These are phyloP conservation scores for Clarias batrachus DNA, from an alignment of 2,113 vertebrate genomes.

Conservation along the genomic window DNA sequence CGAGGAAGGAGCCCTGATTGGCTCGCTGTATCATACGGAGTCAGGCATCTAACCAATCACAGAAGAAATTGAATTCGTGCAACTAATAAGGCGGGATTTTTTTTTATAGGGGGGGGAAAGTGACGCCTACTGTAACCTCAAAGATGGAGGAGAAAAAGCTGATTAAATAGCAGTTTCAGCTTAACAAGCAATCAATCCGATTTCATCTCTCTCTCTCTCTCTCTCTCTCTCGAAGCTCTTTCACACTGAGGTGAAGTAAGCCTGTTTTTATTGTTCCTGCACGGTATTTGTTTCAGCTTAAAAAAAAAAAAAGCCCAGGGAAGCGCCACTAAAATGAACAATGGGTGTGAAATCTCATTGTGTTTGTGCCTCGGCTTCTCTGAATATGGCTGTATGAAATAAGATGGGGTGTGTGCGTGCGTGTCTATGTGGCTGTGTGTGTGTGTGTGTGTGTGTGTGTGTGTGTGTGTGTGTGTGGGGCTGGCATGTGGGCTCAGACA, in stretches of 20 bases:
- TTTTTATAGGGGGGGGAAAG: too few relatives aligned
- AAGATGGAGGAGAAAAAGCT: too few relatives aligned
- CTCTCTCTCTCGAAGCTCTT: neutral
- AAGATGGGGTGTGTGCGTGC: neutral
- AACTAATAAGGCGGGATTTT: too few relatives aligned
- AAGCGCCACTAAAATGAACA: neutral
- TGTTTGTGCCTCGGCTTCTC: neutral
- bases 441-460: neutral
- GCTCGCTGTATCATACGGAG: too few relatives aligned
- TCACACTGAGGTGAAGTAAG: neutral
- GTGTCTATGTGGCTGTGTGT: neutral
- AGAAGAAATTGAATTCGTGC: too few relatives aligned
- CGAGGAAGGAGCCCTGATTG: too few relatives aligned
- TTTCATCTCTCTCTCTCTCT: neutral
- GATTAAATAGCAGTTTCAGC: too few relatives aligned
- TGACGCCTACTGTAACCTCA: too few relatives aligned
- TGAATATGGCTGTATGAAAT: neutral
- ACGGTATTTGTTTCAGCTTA: conserved; percentile 34
- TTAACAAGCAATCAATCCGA: too few relatives aligned
- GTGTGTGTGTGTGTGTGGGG: conserved; percentile 18
- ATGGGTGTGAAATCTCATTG: neutral
- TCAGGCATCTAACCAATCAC: too few relatives aligned
- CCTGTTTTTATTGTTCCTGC: conserved; percentile 16
- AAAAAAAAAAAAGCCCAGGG: neutral
- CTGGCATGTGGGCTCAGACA: conserved; percentile 36